Conservation (phyloP, 2,797 vertebrate genomes). For the Sebastes jordani region DNA sequence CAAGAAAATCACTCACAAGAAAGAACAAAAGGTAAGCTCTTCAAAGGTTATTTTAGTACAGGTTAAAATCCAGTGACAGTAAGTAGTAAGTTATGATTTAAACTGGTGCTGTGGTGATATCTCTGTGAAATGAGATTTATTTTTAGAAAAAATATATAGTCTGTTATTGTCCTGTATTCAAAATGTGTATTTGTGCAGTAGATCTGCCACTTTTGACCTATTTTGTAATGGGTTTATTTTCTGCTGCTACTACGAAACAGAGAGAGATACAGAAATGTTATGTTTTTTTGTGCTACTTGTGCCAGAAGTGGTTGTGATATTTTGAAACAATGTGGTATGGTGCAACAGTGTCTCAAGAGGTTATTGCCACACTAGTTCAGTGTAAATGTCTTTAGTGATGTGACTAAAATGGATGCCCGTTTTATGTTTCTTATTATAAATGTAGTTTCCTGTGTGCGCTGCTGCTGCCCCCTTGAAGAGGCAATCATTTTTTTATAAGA, state of each 20-base stretch:
- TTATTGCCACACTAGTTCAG: slow-evolving; percentile 42
- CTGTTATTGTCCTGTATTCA: not conserved
- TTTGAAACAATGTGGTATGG: slow-evolving; percentile 20
- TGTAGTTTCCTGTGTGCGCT: not conserved
- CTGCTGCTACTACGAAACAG: not conserved
- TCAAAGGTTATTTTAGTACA: not conserved
- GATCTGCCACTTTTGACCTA: not conserved
- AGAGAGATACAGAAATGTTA: not conserved
- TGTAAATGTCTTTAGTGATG: not conserved
- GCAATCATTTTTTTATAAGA: not conserved
- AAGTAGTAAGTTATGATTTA: not conserved
- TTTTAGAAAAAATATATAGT: not conserved
- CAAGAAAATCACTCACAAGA: not conserved
- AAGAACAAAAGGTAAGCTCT: slow-evolving; percentile 46
- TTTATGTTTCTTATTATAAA: not conserved
- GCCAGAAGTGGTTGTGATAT: not conserved
- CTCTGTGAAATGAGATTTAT: not conserved
- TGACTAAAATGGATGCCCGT: not conserved
- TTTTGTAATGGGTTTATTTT: not conserved
- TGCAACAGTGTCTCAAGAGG: slow-evolving; percentile 26
- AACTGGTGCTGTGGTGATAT: not conserved
- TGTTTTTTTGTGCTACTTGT: not conserved
- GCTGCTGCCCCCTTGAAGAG: not conserved
- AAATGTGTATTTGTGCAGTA: not conserved
- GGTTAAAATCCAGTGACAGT: not conserved